Percentiles rank a stretch among this genome's conserved stretches.
Conservation (phyloP, 2,888 invertebrate genomes). For the Drosophila leonis region DNA sequence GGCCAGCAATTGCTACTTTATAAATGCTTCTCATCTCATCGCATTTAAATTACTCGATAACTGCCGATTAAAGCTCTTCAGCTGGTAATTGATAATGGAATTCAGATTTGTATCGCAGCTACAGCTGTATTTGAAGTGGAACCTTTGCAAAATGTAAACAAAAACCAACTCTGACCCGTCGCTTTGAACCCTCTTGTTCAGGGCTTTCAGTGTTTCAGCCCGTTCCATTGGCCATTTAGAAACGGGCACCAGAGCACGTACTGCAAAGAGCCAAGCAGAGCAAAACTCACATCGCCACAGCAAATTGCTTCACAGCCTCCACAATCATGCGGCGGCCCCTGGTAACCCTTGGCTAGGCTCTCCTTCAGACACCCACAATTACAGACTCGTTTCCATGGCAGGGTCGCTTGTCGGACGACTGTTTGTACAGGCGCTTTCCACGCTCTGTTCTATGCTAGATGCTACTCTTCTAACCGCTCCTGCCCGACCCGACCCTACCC, state of each 20-base stretch:
- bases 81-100: constrained; percentile 12
- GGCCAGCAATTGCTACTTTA: not conserved
- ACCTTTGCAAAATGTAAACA: constrained; percentile 11
- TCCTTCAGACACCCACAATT: constrained; percentile 56
- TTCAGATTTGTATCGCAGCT: constrained; percentile 16
- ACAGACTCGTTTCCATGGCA: constrained; percentile 46
- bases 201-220: constrained; percentile 14
- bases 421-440: constrained; percentile 53
- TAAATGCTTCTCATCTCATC: not conserved
- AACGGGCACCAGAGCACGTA: constrained; percentile 64
- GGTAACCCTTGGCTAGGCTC: constrained; percentile 9
- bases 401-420: constrained; percentile 41
- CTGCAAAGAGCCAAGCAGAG: constrained; percentile 16
- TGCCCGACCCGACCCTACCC: not conserved
- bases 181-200: constrained; percentile 19
- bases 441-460: constrained; percentile 31
- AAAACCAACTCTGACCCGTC: constrained; percentile 38
- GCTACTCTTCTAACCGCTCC: not conserved
- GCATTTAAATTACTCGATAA: constrained; percentile 2
- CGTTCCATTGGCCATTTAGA: constrained; percentile 30
- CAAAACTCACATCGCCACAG: constrained; percentile 26
- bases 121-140: constrained; percentile 1
- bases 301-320: constrained; percentile 38
- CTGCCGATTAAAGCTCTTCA: constrained; percentile 5
- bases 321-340: not conserved